phyloP scores from a whole-genome alignment of 37 sponge, comb jelly and placozoan genomes.

The Cladorhizidae sp. region DNA sequence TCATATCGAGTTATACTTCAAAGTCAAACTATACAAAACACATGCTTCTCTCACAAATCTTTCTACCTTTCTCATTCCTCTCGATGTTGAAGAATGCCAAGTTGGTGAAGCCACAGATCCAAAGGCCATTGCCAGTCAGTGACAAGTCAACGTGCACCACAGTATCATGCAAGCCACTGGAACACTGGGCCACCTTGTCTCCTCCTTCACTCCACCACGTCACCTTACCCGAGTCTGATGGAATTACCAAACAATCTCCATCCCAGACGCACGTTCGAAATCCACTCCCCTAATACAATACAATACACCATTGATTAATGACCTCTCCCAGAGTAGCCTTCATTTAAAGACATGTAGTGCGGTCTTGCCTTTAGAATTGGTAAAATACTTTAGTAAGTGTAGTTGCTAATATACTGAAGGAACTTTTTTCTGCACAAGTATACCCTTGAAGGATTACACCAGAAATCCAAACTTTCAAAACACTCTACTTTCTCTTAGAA shows the following conservation, averaged over 20 bases:
- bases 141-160: conserved; percentile 52
- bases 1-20: no score
- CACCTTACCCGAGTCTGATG: conserved; percentile 59
- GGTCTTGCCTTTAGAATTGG: no score
- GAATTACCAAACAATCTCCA: conserved; percentile 42
- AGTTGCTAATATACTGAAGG: no score
- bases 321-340: no score
- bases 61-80: conserved; percentile 43
- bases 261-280: conserved; percentile 71
- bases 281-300: conserved; percentile 38
- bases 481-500: no score
- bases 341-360: no score
- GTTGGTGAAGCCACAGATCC: conserved; percentile 67
- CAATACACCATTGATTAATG: no score
- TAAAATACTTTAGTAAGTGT: no score
- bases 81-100: conserved; percentile 27
- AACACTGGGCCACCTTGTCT: conserved; percentile 24
- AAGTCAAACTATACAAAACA: neutral
- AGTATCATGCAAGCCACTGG: conserved; percentile 21
- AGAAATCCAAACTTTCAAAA: no score
- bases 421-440: no score
- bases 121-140: conserved; percentile 27
- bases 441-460: no score
- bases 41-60: neutral
- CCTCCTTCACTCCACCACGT: conserved; percentile 45